phyloP scores from a whole-genome alignment of 2,888 invertebrate species.

The Cataglyphis albicans region DNA sequence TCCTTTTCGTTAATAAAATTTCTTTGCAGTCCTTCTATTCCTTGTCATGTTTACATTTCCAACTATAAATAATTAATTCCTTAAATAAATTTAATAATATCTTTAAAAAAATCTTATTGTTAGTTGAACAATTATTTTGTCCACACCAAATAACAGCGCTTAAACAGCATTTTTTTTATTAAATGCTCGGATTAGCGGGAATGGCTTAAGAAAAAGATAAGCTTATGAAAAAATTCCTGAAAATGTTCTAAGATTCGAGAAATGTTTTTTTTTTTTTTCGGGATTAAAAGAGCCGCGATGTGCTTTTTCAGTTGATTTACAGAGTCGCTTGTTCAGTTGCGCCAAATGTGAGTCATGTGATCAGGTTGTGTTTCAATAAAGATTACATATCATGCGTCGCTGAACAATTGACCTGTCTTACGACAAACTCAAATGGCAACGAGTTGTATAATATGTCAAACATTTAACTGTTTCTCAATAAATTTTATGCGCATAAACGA shows the following conservation, averaged over 20 bases:
- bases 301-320: not conserved
- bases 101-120: not conserved
- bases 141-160: not conserved
- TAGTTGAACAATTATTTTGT: not conserved
- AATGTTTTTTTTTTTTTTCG: not conserved
- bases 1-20: not conserved
- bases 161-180: not conserved
- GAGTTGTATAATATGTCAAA: not conserved
- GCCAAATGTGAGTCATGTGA: conserved; percentile 1
- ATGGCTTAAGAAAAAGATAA: too few relatives aligned
- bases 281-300: not conserved
- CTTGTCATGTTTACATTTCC: not conserved
- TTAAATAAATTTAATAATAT: not conserved
- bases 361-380: conserved; percentile 8
- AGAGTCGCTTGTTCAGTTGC: not conserved
- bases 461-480: conserved; percentile 15
- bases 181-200: not conserved
- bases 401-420: conserved; percentile 35
- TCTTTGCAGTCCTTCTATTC: not conserved
- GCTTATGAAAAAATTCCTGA: not conserved
- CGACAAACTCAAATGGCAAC: not conserved
- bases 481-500: not conserved
- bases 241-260: too few relatives aligned
- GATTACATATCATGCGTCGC: conserved; percentile 29
- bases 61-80: not conserved